Conservation (phyloP, 2,888 invertebrate species). For the Eristalinus sepulchralis region DNA sequence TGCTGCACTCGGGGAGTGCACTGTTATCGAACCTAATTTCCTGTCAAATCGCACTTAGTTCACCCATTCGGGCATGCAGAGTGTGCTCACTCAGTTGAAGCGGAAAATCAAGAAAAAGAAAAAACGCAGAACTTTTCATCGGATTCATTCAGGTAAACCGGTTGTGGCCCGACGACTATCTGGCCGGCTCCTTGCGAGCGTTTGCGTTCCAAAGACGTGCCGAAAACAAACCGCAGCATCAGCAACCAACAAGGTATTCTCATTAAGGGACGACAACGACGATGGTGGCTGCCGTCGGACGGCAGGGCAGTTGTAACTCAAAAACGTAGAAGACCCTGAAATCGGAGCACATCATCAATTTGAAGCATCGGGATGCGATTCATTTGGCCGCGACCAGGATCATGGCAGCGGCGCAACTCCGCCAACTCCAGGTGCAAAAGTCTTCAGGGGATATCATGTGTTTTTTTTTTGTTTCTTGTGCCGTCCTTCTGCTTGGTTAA, state of each 20-base stretch:
- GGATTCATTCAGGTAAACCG: slow-evolving; percentile 63
- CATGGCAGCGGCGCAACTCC: background rate
- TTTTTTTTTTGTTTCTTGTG: slow-evolving; percentile 11
- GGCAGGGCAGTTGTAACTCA: slow-evolving; percentile 30
- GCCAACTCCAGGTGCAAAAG: slow-evolving; percentile 57
- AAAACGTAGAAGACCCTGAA: slow-evolving; percentile 56
- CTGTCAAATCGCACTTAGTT: slow-evolving; percentile 70
- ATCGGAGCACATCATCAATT: slow-evolving; percentile 61
- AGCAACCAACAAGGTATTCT: slow-evolving; percentile 65
- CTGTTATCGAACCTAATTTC: slow-evolving; percentile 69
- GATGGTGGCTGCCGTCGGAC: background rate
- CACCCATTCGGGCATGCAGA: slow-evolving; percentile 60
- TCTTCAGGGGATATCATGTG: slow-evolving; percentile 17
- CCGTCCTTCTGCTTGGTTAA: background rate
- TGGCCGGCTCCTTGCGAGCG: background rate
- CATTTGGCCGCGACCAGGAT: background rate
- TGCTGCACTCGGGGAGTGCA: slow-evolving; percentile 19
- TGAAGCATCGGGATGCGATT: slow-evolving; percentile 38
- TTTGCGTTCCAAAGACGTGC: slow-evolving; percentile 36
- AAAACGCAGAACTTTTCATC: slow-evolving; percentile 50
- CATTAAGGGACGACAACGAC: slow-evolving; percentile 44
- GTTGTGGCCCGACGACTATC: slow-evolving; percentile 4
- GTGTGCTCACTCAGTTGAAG: slow-evolving; percentile 63
- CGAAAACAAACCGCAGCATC: slow-evolving; percentile 68
- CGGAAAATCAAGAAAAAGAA: slow-evolving; percentile 42